Base-by-base conservation (phyloP, 2,113 vertebrate genomes). In the Phycodurus eques region DNA sequence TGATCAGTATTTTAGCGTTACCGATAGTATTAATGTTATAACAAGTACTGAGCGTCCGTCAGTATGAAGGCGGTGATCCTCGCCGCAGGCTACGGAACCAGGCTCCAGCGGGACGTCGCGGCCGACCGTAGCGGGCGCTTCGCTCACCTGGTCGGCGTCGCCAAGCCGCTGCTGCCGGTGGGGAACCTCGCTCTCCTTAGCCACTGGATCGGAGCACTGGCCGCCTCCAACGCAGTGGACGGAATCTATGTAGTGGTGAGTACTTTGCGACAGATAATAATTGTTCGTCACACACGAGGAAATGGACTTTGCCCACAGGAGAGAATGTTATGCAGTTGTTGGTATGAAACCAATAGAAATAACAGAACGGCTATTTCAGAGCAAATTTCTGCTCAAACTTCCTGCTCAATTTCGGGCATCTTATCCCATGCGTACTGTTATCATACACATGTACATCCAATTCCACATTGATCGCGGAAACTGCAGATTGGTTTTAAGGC, bases 21-120 rank as follows among this genome's bases (percentile, higher is more conserved):
- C 14, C 15, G 19, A 19, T 15, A 17, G 2, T 53, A 17, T 53
- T 17, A 20, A 15, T 19, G 2, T 53, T 15, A 53, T 15, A 6
- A 19, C 27, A 31, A 33, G 1, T 31, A 59, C 11, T 22, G 3
- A 13, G 2, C 57, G 22, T 39, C 27, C 56, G 22, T 14, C 27
- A 10, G 44, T 17, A 15, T 95, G 94, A 94, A 93, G 70, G 93
- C 90, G 0, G 84, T 95, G 1, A 89, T 95, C 63, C 86, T 95
- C 44, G 93, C 92, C n/a, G 94, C 93, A 22, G 94, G 94, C 0
- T 95, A 94, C 77, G 94, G 93, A 1, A 95, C 94, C 66, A 84
- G 94, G 81, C 85, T 95, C 14, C 92, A 92, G 81, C 70, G 82
- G 72, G 94, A 95, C 11, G 80, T 94, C 8, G 59, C 73, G 20